Evolutionary conservation across 2,888 invertebrate species (phyloP), one percentile per base, ranked within the genome.

Genomic region (Bhutanitis thaidina): DNA sequence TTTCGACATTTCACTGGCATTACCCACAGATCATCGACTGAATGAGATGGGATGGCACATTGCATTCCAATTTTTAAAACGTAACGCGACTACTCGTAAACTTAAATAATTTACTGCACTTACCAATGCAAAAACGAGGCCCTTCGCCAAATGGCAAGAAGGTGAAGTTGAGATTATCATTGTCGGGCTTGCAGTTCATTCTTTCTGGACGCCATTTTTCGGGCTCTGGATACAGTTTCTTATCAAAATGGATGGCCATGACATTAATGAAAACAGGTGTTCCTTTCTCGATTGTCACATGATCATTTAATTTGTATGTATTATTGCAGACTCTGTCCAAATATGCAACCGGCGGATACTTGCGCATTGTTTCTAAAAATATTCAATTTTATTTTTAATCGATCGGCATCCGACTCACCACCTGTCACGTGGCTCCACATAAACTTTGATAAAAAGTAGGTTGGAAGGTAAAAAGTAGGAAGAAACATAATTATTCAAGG

Each of bases 131-230:
- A 55, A 78, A 80, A 7, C 78, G 71, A 1, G 84, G 85, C 30
- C 84, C 85, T 36, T 80, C 83, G 5, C 85, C 84, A 45, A 85
- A 84, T 0, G 85, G 80, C 14, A 84, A 35, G 44, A 80, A 80
- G 0, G 67, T 71, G 58, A 68, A 81, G 14, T 77, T 67, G 7
- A 69, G 55, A 27, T 80, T 82, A 41, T 82, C 80, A 16, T 61
- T 70, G 43, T 81, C 80, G 0, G 58, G 54, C 1, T 69, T 53
- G 12, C 61, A 53, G 3, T 49, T 47, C 59, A 78, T 76, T 45
- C 85, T 70, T 49, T 80, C 80, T 0, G 85, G 84, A 1, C 58
- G 62, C 81, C 82, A 85, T 43, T 69, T 47, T 13, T 73, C 60
- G 0, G 85, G 81, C 8, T 82, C 69, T 0, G 80, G 78, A 57